phyloP scores from a whole-genome alignment of 2,113 vertebrate genomes.

The Ciconia boyciana region DNA sequence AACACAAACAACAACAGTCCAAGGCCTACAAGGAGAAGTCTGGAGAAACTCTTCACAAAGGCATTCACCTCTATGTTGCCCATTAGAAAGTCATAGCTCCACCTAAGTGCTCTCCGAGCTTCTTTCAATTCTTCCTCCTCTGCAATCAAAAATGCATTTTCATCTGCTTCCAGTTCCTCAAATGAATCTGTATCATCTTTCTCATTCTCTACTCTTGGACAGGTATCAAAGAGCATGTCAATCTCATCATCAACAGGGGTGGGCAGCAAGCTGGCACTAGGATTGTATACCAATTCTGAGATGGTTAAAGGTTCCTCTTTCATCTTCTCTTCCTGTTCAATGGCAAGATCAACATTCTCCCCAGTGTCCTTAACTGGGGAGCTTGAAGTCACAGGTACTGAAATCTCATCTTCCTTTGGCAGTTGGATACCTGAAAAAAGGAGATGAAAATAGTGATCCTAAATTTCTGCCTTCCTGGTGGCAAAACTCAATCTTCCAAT shows the following conservation, averaged over 20 bases:
- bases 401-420: constrained; percentile 65
- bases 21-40: constrained; percentile 86
- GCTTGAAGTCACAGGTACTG: constrained; percentile 62
- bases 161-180: constrained; percentile 85
- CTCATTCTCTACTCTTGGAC: constrained; percentile 82
- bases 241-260: constrained; percentile 89
- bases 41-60: constrained; percentile 87
- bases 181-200: constrained; percentile 91
- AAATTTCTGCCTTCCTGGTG: neutral
- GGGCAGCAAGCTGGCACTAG: constrained; percentile 92
- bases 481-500: neutral
- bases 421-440: constrained; percentile 66
- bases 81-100: constrained; percentile 82
- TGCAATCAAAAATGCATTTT: constrained; percentile 79
- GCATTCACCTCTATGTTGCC: constrained; percentile 85
- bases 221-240: constrained; percentile 90
- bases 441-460: neutral
- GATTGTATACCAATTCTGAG: constrained; percentile 91
- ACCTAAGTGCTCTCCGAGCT: constrained; percentile 74
- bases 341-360: constrained; percentile 60
- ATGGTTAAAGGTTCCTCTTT: constrained; percentile 84
- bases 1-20: constrained; percentile 83
- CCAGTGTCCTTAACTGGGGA: constrained; percentile 68
- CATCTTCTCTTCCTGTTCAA: constrained; percentile 75
- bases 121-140: constrained; percentile 84